Base-by-base conservation (phyloP, 2,113 vertebrate genomes). In the Sylvietta virens region DNA sequence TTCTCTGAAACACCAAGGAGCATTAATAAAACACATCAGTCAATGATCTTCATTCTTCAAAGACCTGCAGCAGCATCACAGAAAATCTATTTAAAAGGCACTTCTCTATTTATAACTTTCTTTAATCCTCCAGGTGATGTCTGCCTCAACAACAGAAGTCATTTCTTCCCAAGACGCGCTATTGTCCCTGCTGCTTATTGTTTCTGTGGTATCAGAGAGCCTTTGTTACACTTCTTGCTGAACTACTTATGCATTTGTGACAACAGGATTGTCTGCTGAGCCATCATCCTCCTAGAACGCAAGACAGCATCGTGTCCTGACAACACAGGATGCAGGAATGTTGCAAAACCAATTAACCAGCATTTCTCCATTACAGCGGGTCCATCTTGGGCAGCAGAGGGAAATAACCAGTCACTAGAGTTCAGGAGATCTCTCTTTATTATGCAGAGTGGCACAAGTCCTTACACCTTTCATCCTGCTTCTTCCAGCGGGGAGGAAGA, bases 401-500 rank as follows among this genome's bases (percentile, higher is more conserved):
- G 56, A 74, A 94, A 86, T 19, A 93, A 83, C 8, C 76, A 85
- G 84, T 47, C 93, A 90, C 62, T 72, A 93, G 85, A 80, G 47
- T 96, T 67, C 79, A 65, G 95, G 40, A 94, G 79, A 56, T 83
- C 56, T 92, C 66, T 90, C 40, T 92, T 90, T 89, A 58, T 95
- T 58, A 96, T 19, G 81, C 12, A 66, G 95, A 88, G 86, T 13
- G 89, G 89, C 54, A 85, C 62, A 88, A 90, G 86, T 94, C 77
- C 80, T 97, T 83, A 88, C 48, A 86, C 82, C 31, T 44, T 73
- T 80, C 84, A 78, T 91, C 42, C 86, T 72, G 81, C 81, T 94
- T 51, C 92, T 96, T 95, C 94, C 93, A 90, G 79, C 21, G 24
- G 31, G 51, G 76, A 89, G 95, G 85, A 95, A 95, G 91, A 94